phyloP scores from a whole-genome alignment of 2,888 invertebrate species.

The Lutraria lutraria region DNA sequence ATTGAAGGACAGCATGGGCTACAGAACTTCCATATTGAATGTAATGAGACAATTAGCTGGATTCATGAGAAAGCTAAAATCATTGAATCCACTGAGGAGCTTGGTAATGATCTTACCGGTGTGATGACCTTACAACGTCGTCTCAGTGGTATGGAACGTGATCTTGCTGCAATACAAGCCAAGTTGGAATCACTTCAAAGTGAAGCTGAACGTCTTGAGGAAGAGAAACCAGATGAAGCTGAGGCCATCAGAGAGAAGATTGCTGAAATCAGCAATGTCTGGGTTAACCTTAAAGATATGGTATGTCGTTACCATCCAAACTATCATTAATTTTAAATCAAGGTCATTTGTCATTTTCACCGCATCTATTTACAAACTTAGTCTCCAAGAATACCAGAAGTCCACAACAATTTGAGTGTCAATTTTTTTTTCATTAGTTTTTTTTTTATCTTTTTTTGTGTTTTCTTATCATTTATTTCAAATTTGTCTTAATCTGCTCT shows the following conservation, averaged over 20 bases:
- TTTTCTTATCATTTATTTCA: background rate
- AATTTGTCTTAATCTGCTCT: no score
- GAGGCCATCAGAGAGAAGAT: conserved; percentile 90
- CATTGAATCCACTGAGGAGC: conserved; percentile 97
- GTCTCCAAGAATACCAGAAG: background rate
- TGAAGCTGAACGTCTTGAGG: conserved; percentile 96
- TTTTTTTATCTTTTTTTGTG: background rate
- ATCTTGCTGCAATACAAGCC: conserved; percentile 99
- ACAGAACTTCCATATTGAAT: conserved; percentile 99
- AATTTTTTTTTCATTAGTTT: background rate
- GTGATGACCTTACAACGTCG: conserved; percentile 99
- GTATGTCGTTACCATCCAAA: conserved; percentile 86
- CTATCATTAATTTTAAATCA: background rate
- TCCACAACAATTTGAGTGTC: background rate
- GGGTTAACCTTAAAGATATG: conserved; percentile 99
- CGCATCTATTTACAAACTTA: no score
- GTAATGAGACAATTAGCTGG: conserved; percentile 98
- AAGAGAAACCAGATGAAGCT: conserved; percentile 94
- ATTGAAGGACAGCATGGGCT: conserved; percentile 98
- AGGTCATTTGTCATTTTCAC: background rate
- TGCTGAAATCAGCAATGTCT: conserved; percentile 95
- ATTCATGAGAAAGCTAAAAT: conserved; percentile 99
- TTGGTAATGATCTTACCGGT: conserved; percentile 97
- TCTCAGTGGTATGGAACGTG: conserved; percentile 99
- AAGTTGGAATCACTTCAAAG: conserved; percentile 96